Percentiles rank a stretch among this genome's conserved stretches.
Conservation (phyloP, 2,113 vertebrate species). For the Xenopus tropicalis region DNA sequence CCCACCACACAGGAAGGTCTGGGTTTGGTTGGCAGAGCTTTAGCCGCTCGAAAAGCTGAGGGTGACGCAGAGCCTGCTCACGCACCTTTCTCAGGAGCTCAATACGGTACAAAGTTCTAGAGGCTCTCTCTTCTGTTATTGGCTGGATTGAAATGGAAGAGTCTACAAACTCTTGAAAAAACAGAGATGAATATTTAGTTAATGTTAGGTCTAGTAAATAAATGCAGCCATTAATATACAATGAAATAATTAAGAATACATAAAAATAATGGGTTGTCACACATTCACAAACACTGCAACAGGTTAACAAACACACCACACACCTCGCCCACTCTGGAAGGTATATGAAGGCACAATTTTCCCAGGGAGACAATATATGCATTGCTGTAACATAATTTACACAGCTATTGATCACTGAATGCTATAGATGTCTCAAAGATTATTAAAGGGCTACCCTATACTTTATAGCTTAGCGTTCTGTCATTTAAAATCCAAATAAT, state of each 20-base stretch:
- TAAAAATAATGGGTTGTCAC: background rate
- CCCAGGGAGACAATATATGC: too few species aligned
- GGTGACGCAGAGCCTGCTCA: conserved; percentile 90
- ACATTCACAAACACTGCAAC: too few species aligned
- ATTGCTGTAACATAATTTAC: too few species aligned
- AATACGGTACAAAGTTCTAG: conserved; percentile 92
- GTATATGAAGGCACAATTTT: too few species aligned
- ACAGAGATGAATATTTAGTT: background rate
- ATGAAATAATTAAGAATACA: background rate
- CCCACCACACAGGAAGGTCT: conserved; percentile 95
- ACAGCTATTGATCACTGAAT: too few species aligned
- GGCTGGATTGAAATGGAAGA: conserved; percentile 89
- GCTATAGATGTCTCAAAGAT: too few species aligned
- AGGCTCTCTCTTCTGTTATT: conserved; percentile 95
- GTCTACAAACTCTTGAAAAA: conserved; percentile 75
- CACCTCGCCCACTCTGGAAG: too few species aligned
- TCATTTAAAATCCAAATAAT: too few species aligned
- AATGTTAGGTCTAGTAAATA: too few species aligned
- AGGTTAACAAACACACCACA: too few species aligned
- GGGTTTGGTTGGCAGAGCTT: conserved; percentile 87
- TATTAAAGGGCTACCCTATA: too few species aligned
- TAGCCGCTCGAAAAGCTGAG: conserved; percentile 82
- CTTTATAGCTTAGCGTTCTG: too few species aligned
- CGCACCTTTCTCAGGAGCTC: conserved; percentile 94
- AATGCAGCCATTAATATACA: background rate